Evolutionary conservation across 2,113 vertebrate species (phyloP), one percentile per base, ranked within the genome.

Genomic region (Proterorhinus semilunaris): DNA sequence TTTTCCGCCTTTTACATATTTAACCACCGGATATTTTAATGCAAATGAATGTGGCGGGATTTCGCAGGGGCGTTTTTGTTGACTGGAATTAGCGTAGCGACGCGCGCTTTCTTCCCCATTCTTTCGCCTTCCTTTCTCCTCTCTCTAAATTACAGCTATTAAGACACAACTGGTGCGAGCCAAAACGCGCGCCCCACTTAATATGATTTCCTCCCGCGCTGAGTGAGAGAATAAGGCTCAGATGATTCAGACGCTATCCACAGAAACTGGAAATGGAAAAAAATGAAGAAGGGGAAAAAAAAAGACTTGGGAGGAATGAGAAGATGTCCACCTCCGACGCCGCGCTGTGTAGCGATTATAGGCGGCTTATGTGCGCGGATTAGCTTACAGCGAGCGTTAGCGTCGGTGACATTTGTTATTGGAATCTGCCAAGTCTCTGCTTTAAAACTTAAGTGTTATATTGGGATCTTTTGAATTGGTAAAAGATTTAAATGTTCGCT

Each of bases 91-190:
- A 92, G 87, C 85, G 87, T 84, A 79, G 85, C 82, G 78, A 89
- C 82, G 7, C 74, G 64, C 55, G 87, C 86, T 88, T 91, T 91
- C 86, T 89, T 90, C 86, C 81, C 85, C 66, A 91, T 92, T 42
- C 88, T 91, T 70, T 84, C 67, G 79, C 43, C 62, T 74, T 81
- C 80, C 82, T 90, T 90, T 91, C 87, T 92, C 82, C 78, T 55
- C 78, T 72, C 66, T 91, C 85, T 87, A 91, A 93, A 93, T 92
- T 91, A 91, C 89, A 90, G 87, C 87, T 87, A 91, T 93, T 92
- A 91, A 90, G 86, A 86, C 74, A 69, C 74, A 83, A 83, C 90
- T 86, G 83, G 86, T 72, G 87, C 65, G 81, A 92, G 90, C 90
- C 88, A 91, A 90, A 55, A 87, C 79, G 80, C 76, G 71, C 74